Evolutionary conservation across 1,140 invertebrate genomes (phyloP).

Genomic region (Helicoverpa armigera): DNA sequence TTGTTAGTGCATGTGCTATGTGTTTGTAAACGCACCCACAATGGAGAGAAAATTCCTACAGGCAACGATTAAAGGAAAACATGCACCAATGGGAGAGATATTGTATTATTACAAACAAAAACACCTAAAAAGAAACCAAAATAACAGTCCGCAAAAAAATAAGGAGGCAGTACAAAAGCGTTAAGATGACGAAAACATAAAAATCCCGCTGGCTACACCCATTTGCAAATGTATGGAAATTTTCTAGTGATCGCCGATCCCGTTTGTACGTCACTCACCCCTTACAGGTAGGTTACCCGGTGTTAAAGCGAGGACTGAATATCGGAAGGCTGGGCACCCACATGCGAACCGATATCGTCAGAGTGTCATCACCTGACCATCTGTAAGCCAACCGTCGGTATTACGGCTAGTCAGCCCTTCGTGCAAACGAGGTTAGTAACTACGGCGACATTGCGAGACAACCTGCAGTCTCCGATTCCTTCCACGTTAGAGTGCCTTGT

Average conservation of each 20-base stretch:
- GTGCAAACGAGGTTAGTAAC: conserved; percentile 1
- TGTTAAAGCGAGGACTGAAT: conserved; percentile 37
- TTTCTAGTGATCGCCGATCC: conserved; percentile 32
- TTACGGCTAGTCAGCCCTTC: conserved; percentile 26
- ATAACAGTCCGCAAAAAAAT: conserved; percentile 18
- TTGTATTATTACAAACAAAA: background rate
- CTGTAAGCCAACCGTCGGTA: conserved; percentile 38
- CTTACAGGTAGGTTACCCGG: conserved; percentile 31
- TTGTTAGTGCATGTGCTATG: conserved; percentile 1
- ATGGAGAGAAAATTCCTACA: background rate
- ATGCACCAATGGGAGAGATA: conserved; percentile 3
- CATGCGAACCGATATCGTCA: conserved; percentile 33
- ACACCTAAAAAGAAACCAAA: conserved; percentile 14
- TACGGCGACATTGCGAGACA: conserved; percentile 1
- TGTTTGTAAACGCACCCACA: background rate
- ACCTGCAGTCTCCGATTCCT: background rate
- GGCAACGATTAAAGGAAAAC: conserved; percentile 1
- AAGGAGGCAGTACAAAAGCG: conserved; percentile 29
- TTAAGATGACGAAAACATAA: conserved; percentile 11
- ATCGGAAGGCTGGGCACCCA: conserved; percentile 37
- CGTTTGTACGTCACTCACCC: conserved; percentile 31
- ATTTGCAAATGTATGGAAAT: conserved; percentile 23
- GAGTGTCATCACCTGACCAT: conserved; percentile 38
- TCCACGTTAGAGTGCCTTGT: background rate
- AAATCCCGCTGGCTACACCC: conserved; percentile 22